Evolutionary conservation across 2,113 vertebrate species (phyloP), one percentile per base, ranked within the genome.

Genomic region (Trematomus loennbergii): DNA sequence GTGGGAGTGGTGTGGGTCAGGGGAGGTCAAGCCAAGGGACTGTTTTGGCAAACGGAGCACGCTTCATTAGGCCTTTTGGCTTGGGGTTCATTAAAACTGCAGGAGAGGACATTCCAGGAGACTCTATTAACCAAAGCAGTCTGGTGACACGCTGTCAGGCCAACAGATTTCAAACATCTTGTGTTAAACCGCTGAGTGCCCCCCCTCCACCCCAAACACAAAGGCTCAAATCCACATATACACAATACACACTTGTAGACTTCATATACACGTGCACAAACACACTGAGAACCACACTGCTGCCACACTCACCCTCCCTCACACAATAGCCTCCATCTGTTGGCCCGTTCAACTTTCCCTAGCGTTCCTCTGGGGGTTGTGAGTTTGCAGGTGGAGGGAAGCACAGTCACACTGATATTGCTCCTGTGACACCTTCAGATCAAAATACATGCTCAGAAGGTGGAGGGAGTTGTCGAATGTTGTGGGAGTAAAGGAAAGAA

Each of bases 291-390:
- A 40, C 36, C 83, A 67, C 81, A 72, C 65, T 78, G 71, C 70
- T 63, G 70, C 69, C 78, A 36, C 61, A 45, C 81, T 7, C 73
- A 49, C 81, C 75, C 83, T 55, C 78, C 79, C 68, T 67, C 64
- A 76, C 79, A 95, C 93, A 95, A 95, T 91, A 86, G 90, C 50
- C 84, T 92, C 94, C 94, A 95, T 95, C 94, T 96, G 94, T 93
- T 92, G 81, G 77, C 58, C 78, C 62, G 82, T 80, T 87, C 83
- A 88, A 89, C 92, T 93, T 94, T 94, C 92, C 84, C 90, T 85
- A 78, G 77, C 61, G 60, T 55, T 84, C 79, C 81, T 87, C 53
- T 52, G 73, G 88, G 89, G 78, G 61, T 69, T 81, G 73, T 43
- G 74, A 81, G 80, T 87, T 59, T 88, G 87, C 83, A 92, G 87